Evolutionary conservation across 2,797 vertebrate genomes (phyloP), one percentile per base, ranked within the genome.

Genomic region (Menidia menidia): DNA sequence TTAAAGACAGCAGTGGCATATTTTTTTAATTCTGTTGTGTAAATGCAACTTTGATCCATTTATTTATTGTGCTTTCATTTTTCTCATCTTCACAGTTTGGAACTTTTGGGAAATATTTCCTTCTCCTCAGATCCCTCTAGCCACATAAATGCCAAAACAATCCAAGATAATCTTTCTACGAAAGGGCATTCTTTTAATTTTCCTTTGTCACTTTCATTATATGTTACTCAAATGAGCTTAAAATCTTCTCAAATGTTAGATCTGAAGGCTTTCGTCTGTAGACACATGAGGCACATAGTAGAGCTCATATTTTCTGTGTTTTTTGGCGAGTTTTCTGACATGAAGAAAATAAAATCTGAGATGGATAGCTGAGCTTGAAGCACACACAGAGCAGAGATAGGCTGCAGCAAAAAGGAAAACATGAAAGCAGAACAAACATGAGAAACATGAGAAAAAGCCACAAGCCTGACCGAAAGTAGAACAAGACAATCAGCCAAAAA

Each of bases 281-380:
- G 14, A 18, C 3, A 19, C 11, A 1, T 19, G 10, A 47, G 43
- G 51, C 39, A 14, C 19, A 68, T 42, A 32, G 53, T 42, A 70
- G 54, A 64, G 60, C 51, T 72, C 71, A 71, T 60, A 72, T 78
- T 56, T 73, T 69, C 33, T 41, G 7, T 52, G 18, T 45, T 31
- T 71, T 78, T 63, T 55, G 43, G 44, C 45, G 70, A 71, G 45
- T 60, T 25, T 19, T 63, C 63, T 77, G 73, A 69, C 55, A 57
- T 75, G 55, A 64, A 61, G 70, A 80, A 69, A 86, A 85, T 71
- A 80, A 80, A 86, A 85, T 58, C 50, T 41, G 45, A 81, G 64
- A 77, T 56, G 66, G 66, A 69, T 54, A 64, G 31, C 48, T 35
- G 31, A 72, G 68, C 71, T 71, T 64, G 64, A 57, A 57, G 39